Evolutionary conservation across 2,888 invertebrate species (phyloP).

Genomic region (Parnassius orleans): DNA sequence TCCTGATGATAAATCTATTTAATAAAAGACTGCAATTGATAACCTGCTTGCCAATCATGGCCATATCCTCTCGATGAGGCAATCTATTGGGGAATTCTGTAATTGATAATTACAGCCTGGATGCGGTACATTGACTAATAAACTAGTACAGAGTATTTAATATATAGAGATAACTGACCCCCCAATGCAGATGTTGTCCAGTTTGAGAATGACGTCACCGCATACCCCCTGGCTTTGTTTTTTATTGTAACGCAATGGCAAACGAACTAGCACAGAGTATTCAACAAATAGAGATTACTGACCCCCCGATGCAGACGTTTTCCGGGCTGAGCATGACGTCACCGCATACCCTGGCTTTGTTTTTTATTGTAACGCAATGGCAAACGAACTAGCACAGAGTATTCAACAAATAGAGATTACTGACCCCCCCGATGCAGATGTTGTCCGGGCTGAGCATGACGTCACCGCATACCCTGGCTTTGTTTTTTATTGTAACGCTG

Average conservation of each 20-base stretch:
- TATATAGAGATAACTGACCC: slow-evolving; percentile 74
- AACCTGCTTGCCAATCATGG: no score
- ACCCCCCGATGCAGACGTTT: slow-evolving; percentile 85
- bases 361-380: not conserved
- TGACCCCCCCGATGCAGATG: slow-evolving; percentile 84
- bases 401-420: slow-evolving; percentile 34
- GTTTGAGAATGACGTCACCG: slow-evolving; percentile 88
- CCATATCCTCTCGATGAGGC: no score
- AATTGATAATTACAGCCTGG: not conserved
- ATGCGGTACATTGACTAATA: not conserved
- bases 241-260: not conserved
- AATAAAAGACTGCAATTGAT: no score
- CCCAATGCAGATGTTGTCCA: slow-evolving; percentile 84
- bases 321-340: slow-evolving; percentile 61
- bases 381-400: not conserved
- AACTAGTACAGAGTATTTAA: not conserved
- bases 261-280: not conserved
- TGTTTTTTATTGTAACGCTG: not conserved
- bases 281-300: slow-evolving; percentile 40
- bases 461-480: slow-evolving; percentile 84
- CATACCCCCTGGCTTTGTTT: slow-evolving; percentile 88
- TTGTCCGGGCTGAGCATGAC: slow-evolving; percentile 73
- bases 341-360: slow-evolving; percentile 84
- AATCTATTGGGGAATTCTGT: no score
- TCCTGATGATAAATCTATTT: no score